Conservation (phyloP, 2,888 invertebrate genomes). For the Hetaerina titia region DNA sequence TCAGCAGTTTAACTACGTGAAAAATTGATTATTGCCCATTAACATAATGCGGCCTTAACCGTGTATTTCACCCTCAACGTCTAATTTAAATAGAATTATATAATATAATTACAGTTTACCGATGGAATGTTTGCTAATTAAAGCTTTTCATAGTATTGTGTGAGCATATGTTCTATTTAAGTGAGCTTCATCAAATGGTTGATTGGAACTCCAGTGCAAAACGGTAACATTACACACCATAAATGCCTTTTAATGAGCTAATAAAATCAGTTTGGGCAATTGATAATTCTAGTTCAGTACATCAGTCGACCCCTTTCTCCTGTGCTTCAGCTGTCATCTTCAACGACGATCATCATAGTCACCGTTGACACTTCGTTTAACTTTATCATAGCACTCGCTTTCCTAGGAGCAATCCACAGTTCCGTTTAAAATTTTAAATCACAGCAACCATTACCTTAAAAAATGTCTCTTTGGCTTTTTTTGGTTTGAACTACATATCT, state of each 20-base stretch:
- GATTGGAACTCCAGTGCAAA: constrained; percentile 56
- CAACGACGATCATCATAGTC: not conserved
- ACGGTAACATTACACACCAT: constrained; percentile 64
- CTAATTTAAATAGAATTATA: constrained; percentile 49
- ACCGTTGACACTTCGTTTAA: not conserved
- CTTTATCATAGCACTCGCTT: not conserved
- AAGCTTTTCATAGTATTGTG: constrained; percentile 63
- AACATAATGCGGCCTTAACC: constrained; percentile 13
- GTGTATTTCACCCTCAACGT: constrained; percentile 4
- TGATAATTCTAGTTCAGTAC: constrained; percentile 26
- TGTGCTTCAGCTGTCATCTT: not conserved
- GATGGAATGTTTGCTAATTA: constrained; percentile 57
- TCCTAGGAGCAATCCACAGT: not conserved
- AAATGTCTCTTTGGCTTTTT: constrained; percentile 53
- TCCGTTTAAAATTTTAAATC: constrained; percentile 31
- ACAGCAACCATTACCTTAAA: constrained; percentile 57
- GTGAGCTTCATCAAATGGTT: constrained; percentile 55
- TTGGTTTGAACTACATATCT: constrained; percentile 46
- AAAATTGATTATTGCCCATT: constrained; percentile 44
- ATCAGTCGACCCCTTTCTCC: constrained; percentile 34
- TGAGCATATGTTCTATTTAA: constrained; percentile 62
- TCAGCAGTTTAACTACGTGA: not conserved
- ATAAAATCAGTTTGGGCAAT: constrained; percentile 56
- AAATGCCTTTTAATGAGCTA: constrained; percentile 51
- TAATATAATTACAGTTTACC: constrained; percentile 5